Evolutionary conservation across 2,888 invertebrate genomes (phyloP), one percentile per base, ranked within the genome.

Genomic region (Athalia rosae): DNA sequence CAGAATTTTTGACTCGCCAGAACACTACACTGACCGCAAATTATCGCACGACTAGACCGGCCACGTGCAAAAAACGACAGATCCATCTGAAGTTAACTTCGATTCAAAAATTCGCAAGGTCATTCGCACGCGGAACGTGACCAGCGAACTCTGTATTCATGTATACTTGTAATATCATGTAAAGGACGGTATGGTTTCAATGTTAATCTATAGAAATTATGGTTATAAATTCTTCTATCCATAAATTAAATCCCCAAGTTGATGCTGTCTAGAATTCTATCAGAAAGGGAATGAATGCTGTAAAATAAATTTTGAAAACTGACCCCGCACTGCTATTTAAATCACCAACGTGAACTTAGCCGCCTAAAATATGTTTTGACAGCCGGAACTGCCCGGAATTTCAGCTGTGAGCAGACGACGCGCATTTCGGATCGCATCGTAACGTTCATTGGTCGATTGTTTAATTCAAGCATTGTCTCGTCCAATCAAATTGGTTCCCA

Each of bases 401-500:
- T 8, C 15, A 59, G 48, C 48, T 4, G 0, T 7, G 28, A 77
- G 77, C 77, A 77, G 77, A 77, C 77, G 77, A 77, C 77, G 77
- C 73, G 53, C 28, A 45, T 45, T 61, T 59, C 11, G 13, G 61
- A 28, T 15, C 41, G 48, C 15, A 61, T 50, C 64, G 28, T 15
- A 9, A 9, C 58, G 59, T 48, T 77, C 7, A 84, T 82, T 84
- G 83, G 82, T 77, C 76, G 28, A 73, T 80, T 81, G 73, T 76
- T 78, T 59, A 43, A n/a, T 9, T 28, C 53, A 5, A 48, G 48
- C 13, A 47, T 71, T 48, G 50, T 53, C 48, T 66, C 79, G 47
- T 62, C 83, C 85, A 84, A 82, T 83, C 59, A 59, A 45, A 73
- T 47, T n/a, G 58, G 61, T 80, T 83, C 80, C 79, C 77, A 81